Conservation (phyloP, 2,888 invertebrate genomes). For the Drosophila anomalata region DNA sequence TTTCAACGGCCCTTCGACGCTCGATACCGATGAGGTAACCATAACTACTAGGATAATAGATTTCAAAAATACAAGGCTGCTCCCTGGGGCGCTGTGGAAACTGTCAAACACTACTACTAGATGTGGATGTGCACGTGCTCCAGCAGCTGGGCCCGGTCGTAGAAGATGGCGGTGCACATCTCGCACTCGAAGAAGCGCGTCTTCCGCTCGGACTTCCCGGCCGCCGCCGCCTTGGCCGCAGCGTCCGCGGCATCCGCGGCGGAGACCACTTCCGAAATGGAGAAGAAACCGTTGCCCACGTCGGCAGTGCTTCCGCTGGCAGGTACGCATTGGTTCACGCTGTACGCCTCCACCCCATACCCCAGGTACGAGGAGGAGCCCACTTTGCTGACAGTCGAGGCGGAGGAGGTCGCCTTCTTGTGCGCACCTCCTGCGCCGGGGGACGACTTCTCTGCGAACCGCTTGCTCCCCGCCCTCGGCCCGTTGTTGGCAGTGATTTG, state of each 20-base stretch:
- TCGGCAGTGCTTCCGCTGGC: constrained; percentile 58
- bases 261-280: constrained; percentile 73
- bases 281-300: constrained; percentile 67
- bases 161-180: constrained; percentile 92
- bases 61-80: constrained; percentile 67
- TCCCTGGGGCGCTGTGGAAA: constrained; percentile 24
- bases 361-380: constrained; percentile 60
- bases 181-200: constrained; percentile 89
- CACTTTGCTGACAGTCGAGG: constrained; percentile 36
- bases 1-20: constrained; percentile 62
- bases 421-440: constrained; percentile 25
- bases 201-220: constrained; percentile 62
- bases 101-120: constrained; percentile 44
- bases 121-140: constrained; percentile 93
- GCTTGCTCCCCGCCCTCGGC: constrained; percentile 31
- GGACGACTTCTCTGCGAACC: constrained; percentile 19
- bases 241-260: constrained; percentile 69
- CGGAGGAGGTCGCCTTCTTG: constrained; percentile 44
- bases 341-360: constrained; percentile 67
- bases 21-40: constrained; percentile 47
- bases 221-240: constrained; percentile 62
- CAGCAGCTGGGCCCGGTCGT: constrained; percentile 89
- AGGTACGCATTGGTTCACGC: constrained; percentile 49
- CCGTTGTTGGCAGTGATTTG: constrained; percentile 63
- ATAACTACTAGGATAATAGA: constrained; percentile 33